A percentile compares a stretch with the other conserved stretches of the same genome.
phyloP scores from a whole-genome alignment of 2,888 invertebrate species.

The Ceraclea dissimilis region DNA sequence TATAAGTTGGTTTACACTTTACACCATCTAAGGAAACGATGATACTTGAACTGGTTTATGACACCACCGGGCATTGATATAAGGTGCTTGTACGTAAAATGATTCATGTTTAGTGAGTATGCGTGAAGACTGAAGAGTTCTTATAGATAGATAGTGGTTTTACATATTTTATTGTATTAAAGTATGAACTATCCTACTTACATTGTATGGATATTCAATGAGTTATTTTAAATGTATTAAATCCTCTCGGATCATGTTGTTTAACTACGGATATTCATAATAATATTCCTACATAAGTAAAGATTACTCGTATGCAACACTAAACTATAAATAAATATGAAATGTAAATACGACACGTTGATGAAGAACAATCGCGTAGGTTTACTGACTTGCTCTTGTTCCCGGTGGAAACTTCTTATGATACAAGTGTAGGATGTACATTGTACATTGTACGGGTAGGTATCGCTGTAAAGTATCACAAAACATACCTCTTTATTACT shows the following conservation, averaged over 20 bases:
- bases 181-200: neutral
- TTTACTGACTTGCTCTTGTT: too few relatives aligned
- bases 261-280: neutral
- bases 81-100: constrained; percentile 1
- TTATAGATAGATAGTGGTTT: neutral
- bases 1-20: neutral
- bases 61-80: neutral
- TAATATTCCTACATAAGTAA: too few relatives aligned
- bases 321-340: neutral
- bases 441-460: neutral
- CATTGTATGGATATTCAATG: neutral
- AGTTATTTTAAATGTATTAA: too few relatives aligned
- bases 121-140: neutral
- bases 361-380: neutral
- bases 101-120: neutral
- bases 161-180: neutral
- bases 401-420: too few relatives aligned
- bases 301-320: neutral
- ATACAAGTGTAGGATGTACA: neutral
- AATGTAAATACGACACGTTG: neutral
- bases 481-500: neutral
- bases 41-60: neutral
- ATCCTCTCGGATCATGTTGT: neutral
- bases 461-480: neutral
- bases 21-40: neutral